Conservation (phyloP, 1,140 invertebrate species). For the Neodiprion virginianus region DNA sequence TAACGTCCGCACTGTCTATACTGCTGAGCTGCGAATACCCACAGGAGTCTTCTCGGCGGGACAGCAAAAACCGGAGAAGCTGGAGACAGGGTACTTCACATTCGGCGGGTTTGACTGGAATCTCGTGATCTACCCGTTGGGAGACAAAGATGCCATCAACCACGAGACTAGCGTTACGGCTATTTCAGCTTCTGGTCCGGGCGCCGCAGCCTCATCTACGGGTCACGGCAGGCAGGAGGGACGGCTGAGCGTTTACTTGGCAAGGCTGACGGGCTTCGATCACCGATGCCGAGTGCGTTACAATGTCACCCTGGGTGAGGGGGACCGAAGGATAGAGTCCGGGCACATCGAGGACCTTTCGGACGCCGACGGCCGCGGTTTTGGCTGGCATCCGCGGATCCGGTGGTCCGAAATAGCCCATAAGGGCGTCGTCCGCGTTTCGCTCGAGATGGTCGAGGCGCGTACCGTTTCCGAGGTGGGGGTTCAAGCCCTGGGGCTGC, state of each 20-base stretch:
- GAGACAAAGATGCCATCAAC: constrained; percentile 62
- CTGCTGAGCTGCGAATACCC: constrained; percentile 67
- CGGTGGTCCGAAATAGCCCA: constrained; percentile 67
- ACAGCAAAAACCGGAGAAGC: constrained; percentile 60
- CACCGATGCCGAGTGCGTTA: constrained; percentile 81
- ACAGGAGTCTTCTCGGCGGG: constrained; percentile 52
- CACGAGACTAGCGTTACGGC: constrained; percentile 21
- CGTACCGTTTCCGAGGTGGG: constrained; percentile 77
- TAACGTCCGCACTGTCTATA: constrained; percentile 78
- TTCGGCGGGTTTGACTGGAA: constrained; percentile 89
- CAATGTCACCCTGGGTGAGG: constrained; percentile 75
- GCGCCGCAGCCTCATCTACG: background rate
- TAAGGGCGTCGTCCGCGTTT: constrained; percentile 69
- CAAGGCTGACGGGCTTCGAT: constrained; percentile 82
- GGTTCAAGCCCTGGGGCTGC: constrained; percentile 56
- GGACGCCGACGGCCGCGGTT: constrained; percentile 76
- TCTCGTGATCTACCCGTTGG: constrained; percentile 74
- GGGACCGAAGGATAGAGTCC: constrained; percentile 76
- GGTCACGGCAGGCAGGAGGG: constrained; percentile 55
- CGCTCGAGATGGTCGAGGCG: constrained; percentile 79
- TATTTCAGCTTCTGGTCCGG: too few species aligned
- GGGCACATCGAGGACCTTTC: constrained; percentile 80
- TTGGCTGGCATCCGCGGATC: constrained; percentile 75
- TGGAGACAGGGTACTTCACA: constrained; percentile 76
- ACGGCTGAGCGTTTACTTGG: constrained; percentile 69